These are phyloP conservation scores for Zalophus californianus DNA, from an alignment of 2,797 vertebrate species.

Conservation along the genomic window DNA sequence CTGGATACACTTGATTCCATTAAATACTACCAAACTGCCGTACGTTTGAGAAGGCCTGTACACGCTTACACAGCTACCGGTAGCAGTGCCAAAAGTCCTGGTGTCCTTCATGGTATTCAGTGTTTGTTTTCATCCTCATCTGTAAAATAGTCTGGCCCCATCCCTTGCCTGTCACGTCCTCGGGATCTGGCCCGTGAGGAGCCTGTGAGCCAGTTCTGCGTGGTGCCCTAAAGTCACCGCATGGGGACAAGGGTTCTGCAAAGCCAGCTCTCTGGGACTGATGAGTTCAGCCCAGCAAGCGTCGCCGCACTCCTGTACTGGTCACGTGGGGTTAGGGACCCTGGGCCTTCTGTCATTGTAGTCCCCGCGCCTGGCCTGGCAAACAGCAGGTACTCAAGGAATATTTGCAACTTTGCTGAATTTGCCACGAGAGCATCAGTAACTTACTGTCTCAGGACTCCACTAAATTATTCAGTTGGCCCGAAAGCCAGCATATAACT, in stretches of 20 bases:
- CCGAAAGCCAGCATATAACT: conserved; percentile 18
- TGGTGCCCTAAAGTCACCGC: not conserved
- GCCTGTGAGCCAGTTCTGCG: not conserved
- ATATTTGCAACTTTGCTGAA: not conserved
- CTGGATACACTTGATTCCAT: not conserved
- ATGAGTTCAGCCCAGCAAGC: not conserved
- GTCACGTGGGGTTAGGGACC: not conserved
- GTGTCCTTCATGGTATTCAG: not conserved
- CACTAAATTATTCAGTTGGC: conserved; percentile 14
- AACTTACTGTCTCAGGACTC: not conserved
- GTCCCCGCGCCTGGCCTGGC: no score
- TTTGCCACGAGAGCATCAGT: not conserved
- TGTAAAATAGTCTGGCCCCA: not conserved
- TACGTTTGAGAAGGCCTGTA: not conserved
- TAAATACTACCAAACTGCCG: not conserved
- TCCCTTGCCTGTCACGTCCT: not conserved
- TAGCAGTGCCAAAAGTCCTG: fast-evolving
- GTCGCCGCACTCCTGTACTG: fast-evolving
- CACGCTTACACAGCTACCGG: not conserved
- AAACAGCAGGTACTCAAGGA: not conserved
- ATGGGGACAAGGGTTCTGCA: not conserved
- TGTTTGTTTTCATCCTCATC: not conserved
- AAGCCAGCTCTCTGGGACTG: not conserved
- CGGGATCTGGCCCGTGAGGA: not conserved
- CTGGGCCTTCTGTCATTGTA: not conserved